A percentile compares a stretch with the other conserved stretches of the same genome.
Conservation (phyloP, 2,888 invertebrate species). For the Chydorus sphaericus region DNA sequence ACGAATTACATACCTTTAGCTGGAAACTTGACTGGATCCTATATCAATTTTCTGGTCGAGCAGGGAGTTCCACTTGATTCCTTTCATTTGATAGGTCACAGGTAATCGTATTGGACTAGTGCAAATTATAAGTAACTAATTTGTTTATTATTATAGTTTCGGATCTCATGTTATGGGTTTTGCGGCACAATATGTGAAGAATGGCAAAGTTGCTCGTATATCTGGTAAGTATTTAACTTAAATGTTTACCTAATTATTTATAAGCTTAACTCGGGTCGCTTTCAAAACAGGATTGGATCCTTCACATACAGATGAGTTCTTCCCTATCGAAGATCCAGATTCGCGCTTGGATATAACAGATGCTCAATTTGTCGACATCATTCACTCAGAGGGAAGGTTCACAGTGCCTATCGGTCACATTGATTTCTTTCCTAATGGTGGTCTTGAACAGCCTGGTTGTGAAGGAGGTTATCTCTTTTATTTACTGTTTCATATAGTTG, state of each 20-base stretch:
- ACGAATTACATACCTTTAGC: not conserved
- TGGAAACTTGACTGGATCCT: not conserved
- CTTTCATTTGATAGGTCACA: slow-evolving; percentile 35
- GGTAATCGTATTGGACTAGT: not conserved
- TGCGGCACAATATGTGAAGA: not conserved
- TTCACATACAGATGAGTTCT: slow-evolving; percentile 41
- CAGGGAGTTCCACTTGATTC: slow-evolving; percentile 19
- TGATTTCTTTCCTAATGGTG: slow-evolving; percentile 9
- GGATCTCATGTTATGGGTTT: slow-evolving; percentile 30
- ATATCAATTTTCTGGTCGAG: slow-evolving; percentile 9
- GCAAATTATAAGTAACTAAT: not conserved
- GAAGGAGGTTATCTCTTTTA: too few relatives aligned
- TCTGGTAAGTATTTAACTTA: not conserved
- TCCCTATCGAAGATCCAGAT: slow-evolving; percentile 33
- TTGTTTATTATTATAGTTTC: slow-evolving; percentile 29
- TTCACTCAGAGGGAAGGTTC: slow-evolving; percentile 47
- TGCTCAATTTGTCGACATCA: slow-evolving; percentile 51
- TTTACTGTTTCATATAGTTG: too few relatives aligned
- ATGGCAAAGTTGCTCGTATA: not conserved
- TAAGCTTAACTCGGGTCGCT: not conserved
- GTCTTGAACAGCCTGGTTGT: slow-evolving; percentile 4
- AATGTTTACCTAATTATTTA: not conserved
- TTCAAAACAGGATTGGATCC: slow-evolving; percentile 41
- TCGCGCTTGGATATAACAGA: slow-evolving; percentile 43
- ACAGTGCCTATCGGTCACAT: slow-evolving; percentile 16